Evolutionary conservation across 53 echinoderm and acorn worm genomes (phyloP).

Genomic region (Holothuria leucospilota): DNA sequence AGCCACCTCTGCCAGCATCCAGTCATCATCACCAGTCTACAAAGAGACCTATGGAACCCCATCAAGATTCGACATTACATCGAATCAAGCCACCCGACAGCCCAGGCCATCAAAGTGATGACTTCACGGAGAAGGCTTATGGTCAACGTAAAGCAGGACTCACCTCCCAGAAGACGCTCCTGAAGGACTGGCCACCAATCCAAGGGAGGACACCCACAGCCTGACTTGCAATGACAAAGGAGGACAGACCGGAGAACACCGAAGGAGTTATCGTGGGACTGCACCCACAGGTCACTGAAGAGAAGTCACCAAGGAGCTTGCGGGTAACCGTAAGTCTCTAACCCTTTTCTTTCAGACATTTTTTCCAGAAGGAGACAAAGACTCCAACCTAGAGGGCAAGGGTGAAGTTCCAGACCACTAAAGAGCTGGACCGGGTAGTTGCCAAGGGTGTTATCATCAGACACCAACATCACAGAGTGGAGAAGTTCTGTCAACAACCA

Average conservation of each 20-base stretch:
- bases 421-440: neutral
- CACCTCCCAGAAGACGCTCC: neutral
- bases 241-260: no score
- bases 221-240: neutral
- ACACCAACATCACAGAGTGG: neutral
- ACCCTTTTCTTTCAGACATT: neutral
- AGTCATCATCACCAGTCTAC: no score
- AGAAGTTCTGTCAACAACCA: neutral
- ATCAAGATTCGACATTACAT: neutral
- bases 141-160: neutral
- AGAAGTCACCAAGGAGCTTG: neutral
- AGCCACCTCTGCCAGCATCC: no score
- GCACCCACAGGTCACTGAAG: neutral
- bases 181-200: neutral
- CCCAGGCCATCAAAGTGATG: neutral
- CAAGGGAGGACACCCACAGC: neutral
- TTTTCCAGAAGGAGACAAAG: neutral
- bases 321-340: neutral
- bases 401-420: neutral
- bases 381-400: slow-evolving; percentile 6
- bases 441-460: neutral
- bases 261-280: slow-evolving; percentile 13
- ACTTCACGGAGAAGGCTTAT: no score
- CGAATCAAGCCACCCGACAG: neutral
- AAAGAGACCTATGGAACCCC: no score